phyloP scores from a whole-genome alignment of 92 coral and sea anemone species.

The Epizoanthus scotinus region DNA sequence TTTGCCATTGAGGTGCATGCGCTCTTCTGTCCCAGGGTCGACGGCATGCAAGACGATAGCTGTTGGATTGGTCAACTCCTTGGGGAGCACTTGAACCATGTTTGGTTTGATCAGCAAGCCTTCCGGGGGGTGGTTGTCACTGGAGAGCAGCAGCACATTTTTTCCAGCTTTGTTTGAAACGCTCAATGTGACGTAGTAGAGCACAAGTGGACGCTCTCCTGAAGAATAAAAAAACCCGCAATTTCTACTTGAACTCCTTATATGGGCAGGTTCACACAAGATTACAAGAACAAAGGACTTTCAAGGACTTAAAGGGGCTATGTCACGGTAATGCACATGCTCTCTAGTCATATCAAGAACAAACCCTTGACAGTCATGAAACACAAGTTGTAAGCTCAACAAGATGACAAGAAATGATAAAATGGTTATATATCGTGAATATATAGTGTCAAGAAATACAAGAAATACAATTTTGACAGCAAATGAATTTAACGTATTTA shows the following conservation, averaged over 20 bases:
- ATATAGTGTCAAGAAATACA: too few species aligned
- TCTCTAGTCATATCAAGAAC: too few species aligned
- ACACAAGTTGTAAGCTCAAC: too few species aligned
- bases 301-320: too few species aligned
- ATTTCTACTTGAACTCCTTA: background rate
- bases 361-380: too few species aligned
- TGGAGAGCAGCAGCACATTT: constrained; percentile 58
- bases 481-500: too few species aligned
- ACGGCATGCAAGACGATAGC: constrained; percentile 72
- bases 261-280: too few species aligned
- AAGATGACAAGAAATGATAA: too few species aligned
- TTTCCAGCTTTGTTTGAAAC: constrained; percentile 71
- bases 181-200: constrained; percentile 72
- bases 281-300: too few species aligned
- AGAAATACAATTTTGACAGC: too few species aligned
- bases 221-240: background rate
- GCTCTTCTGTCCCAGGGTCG: constrained; percentile 71
- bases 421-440: too few species aligned
- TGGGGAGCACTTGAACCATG: constrained; percentile 64
- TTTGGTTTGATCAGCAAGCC: constrained; percentile 73
- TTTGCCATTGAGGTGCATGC: constrained; percentile 67
- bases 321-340: too few species aligned
- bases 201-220: constrained; percentile 78
- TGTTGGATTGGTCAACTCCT: constrained; percentile 66
- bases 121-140: constrained; percentile 93